phyloP scores from a whole-genome alignment of 2,888 invertebrate genomes.

The Spisula subtruncata region DNA sequence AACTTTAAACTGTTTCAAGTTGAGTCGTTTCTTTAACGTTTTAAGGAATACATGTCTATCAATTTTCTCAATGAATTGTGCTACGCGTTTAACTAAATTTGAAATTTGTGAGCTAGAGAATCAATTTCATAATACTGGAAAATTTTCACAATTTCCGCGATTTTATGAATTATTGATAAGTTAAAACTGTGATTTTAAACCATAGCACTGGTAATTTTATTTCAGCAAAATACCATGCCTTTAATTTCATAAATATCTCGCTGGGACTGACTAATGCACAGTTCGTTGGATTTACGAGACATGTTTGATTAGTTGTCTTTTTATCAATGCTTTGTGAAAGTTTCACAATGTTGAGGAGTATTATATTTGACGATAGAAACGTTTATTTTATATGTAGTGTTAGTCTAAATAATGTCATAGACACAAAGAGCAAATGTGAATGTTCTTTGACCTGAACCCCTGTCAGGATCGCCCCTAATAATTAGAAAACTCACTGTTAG shows the following conservation, averaged over 20 bases:
- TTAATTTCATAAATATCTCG: conserved; percentile 2
- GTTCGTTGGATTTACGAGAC: conserved; percentile 5
- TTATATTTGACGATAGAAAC: neutral
- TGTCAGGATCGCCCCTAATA: no score
- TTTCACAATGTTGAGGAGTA: neutral
- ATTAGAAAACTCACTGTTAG: no score
- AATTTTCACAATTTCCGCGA: neutral
- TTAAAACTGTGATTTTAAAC: neutral
- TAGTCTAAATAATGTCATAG: no score
- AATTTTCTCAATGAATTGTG: no score
- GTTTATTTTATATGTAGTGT: neutral
- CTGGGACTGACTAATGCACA: neutral
- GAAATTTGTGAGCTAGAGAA: neutral
- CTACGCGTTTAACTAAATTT: neutral
- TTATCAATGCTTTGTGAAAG: neutral
- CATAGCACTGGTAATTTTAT: neutral
- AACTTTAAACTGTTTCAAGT: no score
- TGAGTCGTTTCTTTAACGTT: no score
- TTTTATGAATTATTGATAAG: conserved; percentile 7
- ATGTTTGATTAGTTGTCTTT: neutral
- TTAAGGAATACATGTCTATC: no score
- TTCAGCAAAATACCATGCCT: neutral
- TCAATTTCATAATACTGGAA: neutral
- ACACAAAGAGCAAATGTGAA: no score
- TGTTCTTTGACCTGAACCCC: no score